phyloP scores from a whole-genome alignment of 2,888 invertebrate genomes.

The Amphipoea lucens region DNA sequence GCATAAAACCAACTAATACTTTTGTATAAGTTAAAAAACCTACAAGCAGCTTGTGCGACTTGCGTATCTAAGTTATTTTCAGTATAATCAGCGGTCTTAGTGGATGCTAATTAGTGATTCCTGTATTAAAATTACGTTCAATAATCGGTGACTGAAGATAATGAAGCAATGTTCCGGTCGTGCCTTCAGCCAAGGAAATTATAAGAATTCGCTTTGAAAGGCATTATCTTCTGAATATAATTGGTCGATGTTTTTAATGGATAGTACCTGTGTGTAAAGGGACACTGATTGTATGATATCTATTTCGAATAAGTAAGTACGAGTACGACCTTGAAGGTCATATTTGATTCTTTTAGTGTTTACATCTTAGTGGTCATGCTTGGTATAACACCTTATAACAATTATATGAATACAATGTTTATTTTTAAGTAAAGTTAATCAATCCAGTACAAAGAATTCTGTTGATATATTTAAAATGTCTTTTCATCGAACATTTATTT shows the following conservation, averaged over 20 bases:
- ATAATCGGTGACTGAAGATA: constrained; percentile 49
- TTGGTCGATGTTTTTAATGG: constrained; percentile 33
- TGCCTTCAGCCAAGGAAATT: constrained; percentile 12
- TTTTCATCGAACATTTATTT: constrained; percentile 9
- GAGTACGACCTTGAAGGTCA: constrained; percentile 58
- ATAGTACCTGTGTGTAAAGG: constrained; percentile 17
- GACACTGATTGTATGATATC: constrained; percentile 35
- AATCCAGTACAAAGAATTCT: not conserved
- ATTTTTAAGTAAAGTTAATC: not conserved
- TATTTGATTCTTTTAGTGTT: constrained; percentile 32
- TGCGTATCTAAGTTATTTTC: constrained; percentile 42
- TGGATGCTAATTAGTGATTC: constrained; percentile 61
- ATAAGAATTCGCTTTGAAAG: constrained; percentile 15
- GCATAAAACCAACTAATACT: not conserved
- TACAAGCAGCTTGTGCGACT: constrained; percentile 26
- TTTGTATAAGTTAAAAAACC: constrained; percentile 7
- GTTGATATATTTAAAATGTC: constrained; percentile 6
- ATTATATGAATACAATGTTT: constrained; percentile 6
- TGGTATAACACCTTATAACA: not conserved
- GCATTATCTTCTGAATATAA: constrained; percentile 14
- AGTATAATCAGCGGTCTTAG: constrained; percentile 56
- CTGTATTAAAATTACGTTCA: constrained; percentile 57
- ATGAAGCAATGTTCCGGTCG: constrained; percentile 37
- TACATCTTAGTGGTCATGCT: constrained; percentile 13
- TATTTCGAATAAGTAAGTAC: constrained; percentile 55